phyloP scores from a whole-genome alignment of 1,140 invertebrate species.

The Lineus longissimus region DNA sequence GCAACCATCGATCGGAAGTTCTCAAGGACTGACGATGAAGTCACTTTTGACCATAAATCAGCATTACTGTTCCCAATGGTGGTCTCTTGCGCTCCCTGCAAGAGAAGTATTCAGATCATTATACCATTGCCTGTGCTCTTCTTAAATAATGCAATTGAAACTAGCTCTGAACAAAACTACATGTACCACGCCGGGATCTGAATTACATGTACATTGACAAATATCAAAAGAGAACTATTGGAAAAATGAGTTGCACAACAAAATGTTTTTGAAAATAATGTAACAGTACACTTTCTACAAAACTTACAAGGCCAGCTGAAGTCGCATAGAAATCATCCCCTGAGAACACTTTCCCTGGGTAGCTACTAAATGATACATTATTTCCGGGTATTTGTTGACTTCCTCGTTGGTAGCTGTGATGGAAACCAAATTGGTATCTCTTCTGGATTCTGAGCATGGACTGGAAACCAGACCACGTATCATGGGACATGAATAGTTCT shows the following conservation, averaged over 20 bases:
- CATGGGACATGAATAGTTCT: conserved; percentile 65
- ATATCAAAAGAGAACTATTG: too few relatives aligned
- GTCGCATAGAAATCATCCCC: conserved; percentile 79
- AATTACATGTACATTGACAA: too few relatives aligned
- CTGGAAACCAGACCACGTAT: conserved; percentile 71
- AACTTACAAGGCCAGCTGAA: conserved; percentile 61
- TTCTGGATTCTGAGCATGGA: conserved; percentile 87
- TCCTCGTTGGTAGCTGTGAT: conserved; percentile 37
- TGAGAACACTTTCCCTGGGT: conserved; percentile 80
- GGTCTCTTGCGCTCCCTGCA: conserved; percentile 62
- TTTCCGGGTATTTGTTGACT: conserved; percentile 60
- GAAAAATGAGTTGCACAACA: too few relatives aligned
- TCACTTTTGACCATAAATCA: conserved; percentile 61
- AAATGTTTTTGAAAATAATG: too few relatives aligned
- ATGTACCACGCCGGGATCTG: too few relatives aligned
- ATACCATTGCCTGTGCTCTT: too few relatives aligned
- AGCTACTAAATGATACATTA: conserved; percentile 76
- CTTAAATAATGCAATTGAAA: too few relatives aligned
- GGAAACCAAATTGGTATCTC: conserved; percentile 80
- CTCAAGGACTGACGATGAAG: conserved; percentile 66
- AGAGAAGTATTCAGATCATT: background rate
- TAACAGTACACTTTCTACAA: too few relatives aligned
- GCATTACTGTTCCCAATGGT: conserved; percentile 70
- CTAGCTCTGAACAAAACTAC: too few relatives aligned
- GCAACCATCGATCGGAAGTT: conserved; percentile 79